phyloP scores from a whole-genome alignment of 2,113 vertebrate genomes.

The Cettia cetti region DNA sequence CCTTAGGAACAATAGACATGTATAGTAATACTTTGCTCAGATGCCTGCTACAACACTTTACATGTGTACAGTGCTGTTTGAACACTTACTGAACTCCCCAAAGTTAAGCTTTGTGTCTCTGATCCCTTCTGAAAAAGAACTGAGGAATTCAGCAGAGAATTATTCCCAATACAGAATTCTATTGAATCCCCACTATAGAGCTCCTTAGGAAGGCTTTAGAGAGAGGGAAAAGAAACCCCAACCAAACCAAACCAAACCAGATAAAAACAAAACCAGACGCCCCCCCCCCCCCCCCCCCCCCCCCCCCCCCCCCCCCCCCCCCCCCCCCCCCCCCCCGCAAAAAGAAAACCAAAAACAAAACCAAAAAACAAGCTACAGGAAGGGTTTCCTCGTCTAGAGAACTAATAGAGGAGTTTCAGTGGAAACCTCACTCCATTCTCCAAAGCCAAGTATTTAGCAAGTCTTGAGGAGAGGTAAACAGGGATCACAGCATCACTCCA shows the following conservation, averaged over 20 bases:
- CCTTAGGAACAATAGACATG: background rate
- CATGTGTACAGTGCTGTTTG: background rate
- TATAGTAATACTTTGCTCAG: background rate
- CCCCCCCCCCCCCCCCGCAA: no score
- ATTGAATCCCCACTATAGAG: background rate
- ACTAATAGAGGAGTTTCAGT: background rate
- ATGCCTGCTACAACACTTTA: background rate
- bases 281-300: no score
- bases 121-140: slow-evolving; percentile 15
- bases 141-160: background rate
- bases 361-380: background rate
- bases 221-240: accelerated
- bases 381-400: background rate
- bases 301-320: no score
- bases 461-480: background rate
- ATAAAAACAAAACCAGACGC: accelerated
- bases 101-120: background rate
- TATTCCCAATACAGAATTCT: background rate
- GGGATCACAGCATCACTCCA: background rate
- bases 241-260: accelerated
- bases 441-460: background rate
- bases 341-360: background rate
- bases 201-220: background rate
- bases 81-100: background rate
- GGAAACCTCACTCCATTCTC: background rate